Base-by-base conservation (phyloP, 2,113 vertebrate genomes). In the Okapia johnstoni region DNA sequence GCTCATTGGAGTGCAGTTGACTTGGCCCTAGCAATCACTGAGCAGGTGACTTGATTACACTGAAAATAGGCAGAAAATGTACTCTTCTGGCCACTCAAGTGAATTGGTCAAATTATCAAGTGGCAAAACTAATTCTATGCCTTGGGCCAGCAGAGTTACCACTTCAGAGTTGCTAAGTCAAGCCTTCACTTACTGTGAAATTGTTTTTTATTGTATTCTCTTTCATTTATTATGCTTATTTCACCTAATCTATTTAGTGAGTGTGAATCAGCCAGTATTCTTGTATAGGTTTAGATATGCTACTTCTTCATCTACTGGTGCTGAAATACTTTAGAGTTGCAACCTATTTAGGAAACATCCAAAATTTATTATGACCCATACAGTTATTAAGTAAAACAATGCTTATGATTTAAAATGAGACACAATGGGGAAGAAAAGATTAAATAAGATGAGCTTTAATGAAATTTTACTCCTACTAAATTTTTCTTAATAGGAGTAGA, bases 141-240 rank as follows among this genome's bases (percentile, higher is more conserved):
- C 98, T 98, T 98, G 98, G 98, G 99, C 99, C 97, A 97, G 98
- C 98, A 98, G 97, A 99, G 98, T 98, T 99, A 99, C 99, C 99
- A 99, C 99, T 99, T 99, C 98, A 97, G 98, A 98, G 54, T 55
- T 21, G 54, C 54, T 99, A 99, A 99, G 98, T 99, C 99, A 99
- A 98, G 92, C 97, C 98, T 99, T 99, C 98, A 98, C 96, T 99
- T 99, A 99, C 98, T 98, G 98, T 98, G 98, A 99, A 98, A 99
- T 98, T 99, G 97, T 98, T 98, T 99, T 98, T 98, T 98, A 98
- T 99, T 99, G 98, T 98, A 98, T 99, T 99, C 98, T 98, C 97
- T 99, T 99, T 98, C 98, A 99, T 99, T 99, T 99, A 99, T 99
- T 99, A 99, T 99, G 99, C 98, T 98, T 98, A 99, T 99, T 99